phyloP scores from a whole-genome alignment of 2,888 invertebrate species.

The Drosophila mayaguana region DNA sequence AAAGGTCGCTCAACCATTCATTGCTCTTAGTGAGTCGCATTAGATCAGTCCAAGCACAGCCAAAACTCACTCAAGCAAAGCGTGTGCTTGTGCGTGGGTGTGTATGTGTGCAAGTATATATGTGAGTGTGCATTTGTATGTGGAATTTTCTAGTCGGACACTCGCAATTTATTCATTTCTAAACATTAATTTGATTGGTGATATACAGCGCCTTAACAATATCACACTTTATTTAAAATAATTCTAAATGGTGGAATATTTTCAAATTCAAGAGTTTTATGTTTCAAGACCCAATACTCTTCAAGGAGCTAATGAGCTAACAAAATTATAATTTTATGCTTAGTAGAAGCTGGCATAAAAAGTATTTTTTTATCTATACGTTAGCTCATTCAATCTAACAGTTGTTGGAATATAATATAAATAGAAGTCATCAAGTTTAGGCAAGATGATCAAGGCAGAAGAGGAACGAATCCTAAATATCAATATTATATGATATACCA shows the following conservation, averaged over 20 bases:
- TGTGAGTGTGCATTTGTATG: neutral
- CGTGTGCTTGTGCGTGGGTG: neutral
- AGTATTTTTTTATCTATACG: too few relatives aligned
- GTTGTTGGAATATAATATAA: neutral
- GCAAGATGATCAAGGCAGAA: neutral
- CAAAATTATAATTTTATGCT: too few relatives aligned
- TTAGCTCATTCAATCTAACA: neutral
- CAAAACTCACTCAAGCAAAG: neutral
- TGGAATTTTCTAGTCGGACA: too few relatives aligned
- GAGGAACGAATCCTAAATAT: neutral
- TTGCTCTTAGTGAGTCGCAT: neutral
- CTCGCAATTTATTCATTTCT: too few relatives aligned
- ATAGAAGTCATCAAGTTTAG: neutral
- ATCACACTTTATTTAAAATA: neutral
- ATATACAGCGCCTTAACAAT: neutral
- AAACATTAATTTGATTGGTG: too few relatives aligned
- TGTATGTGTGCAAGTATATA: neutral
- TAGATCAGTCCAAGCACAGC: neutral
- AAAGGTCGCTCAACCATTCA: neutral
- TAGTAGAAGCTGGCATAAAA: too few relatives aligned
- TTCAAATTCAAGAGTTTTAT: too few relatives aligned
- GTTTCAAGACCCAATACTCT: too few relatives aligned
- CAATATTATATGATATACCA: too few relatives aligned
- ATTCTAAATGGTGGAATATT: neutral
- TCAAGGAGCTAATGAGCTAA: too few relatives aligned